Base-by-base conservation (phyloP, 1,140 invertebrate genomes). In the Cyphomyrmex costatus region DNA sequence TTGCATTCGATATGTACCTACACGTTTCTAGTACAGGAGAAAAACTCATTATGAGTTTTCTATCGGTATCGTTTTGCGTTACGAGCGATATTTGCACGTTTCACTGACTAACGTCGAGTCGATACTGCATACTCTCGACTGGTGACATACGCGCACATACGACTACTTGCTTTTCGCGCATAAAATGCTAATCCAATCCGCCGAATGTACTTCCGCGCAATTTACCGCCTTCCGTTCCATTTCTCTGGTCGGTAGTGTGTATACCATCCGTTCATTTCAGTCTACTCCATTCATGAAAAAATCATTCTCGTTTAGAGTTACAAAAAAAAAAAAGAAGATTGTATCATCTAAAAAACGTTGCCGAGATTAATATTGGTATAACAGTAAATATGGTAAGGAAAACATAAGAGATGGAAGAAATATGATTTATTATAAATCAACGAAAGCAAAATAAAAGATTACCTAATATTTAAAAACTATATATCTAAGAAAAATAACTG, bases 161-260 rank as follows among this genome's bases (percentile, higher is more conserved):
- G 19, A 51, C 19, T 53, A 27, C 10, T 30, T 14, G 60, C 42
- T 27, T 60, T 73, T 60, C 66, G 36, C 66, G 19, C 30, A 82
- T 82, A 82, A 82, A 82, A 82, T 82, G 66, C 36, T 82, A 82
- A 82, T 82, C 27, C 66, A 82, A 82, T 82, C 66, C 51, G 79
- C 24, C 79, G 53, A 82, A 80, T 80, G 79, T 82, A 82, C 79
- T 82, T 82, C 79, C 79, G 14, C 27, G 66, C 66, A 73, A 82
- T 82, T 82, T 82, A 82, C 79, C 33, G 68, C 51, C n/a, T 82
- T 82, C 79, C 79, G 53, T 82, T 60, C 79, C 79, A 82, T 82
- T 82, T 82, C 79, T 46, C 51, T 21, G 36, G 12, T n/a, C 24
- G 36, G 46, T 42, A 36, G 14, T 79, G 5, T 36, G 5, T 36